Evolutionary conservation across 1,140 invertebrate species (phyloP).

Genomic region (Penaeus vannamei): DNA sequence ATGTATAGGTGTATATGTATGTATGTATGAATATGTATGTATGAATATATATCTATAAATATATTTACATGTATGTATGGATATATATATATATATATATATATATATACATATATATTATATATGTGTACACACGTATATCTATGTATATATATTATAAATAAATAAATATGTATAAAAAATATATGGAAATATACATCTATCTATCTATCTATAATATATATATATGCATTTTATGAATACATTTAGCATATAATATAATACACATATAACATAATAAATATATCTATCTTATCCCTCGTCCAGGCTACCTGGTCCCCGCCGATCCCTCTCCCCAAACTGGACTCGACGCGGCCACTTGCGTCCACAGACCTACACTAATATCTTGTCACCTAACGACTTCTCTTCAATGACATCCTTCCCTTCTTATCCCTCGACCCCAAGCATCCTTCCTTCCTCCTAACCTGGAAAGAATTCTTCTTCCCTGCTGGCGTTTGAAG

Average conservation of each 20-base stretch:
- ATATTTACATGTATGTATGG: background rate
- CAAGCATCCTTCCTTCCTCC: background rate
- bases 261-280: background rate
- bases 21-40: background rate
- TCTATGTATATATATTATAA: slow-evolving; percentile 3
- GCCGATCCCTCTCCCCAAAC: no score
- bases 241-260: background rate
- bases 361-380: no score
- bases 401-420: no score
- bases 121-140: background rate
- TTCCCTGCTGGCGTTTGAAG: background rate
- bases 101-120: slow-evolving; percentile 2
- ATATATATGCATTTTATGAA: background rate
- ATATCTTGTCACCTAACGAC: no score
- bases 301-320: no score
- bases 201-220: slow-evolving; percentile 2
- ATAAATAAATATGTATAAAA: background rate
- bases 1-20: background rate
- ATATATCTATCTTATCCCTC: no score
- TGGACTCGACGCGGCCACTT: no score
- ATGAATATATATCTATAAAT: slow-evolving; percentile 1
- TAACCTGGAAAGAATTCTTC: slow-evolving; percentile 27
- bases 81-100: slow-evolving; percentile 28
- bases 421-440: no score
- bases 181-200: background rate